Base-by-base conservation (phyloP, 2,888 invertebrate species). In the Agonum fuliginosum region DNA sequence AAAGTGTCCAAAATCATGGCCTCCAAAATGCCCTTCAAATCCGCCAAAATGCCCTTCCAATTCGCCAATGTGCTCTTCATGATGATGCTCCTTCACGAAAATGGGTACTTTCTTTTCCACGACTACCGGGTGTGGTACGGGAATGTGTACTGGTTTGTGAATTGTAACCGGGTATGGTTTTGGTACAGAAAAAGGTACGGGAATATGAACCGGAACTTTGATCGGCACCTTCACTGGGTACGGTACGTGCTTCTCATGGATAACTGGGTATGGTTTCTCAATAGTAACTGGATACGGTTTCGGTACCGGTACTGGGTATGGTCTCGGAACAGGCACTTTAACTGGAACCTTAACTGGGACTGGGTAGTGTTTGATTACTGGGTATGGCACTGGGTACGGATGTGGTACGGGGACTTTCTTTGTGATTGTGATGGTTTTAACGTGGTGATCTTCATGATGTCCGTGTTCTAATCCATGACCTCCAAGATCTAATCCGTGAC, bases 111-210 rank as follows among this genome's bases (percentile, higher is more conserved):
- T 89, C 81, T 89, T 88, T 78, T 90, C 89, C 0, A 92, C 89
- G 73, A 88, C 85, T 8, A 92, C 89, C 0, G 91, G 91, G 0
- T 90, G 89, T 0, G 91, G 90, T 1, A 91, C 90, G n/a, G 87
- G 86, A 37, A 88, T 88, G 77, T 89, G 90, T 1, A 91, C 90
- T 10, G 87, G 86, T 34, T 88, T 88, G 77, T 89, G 87, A 0
- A 91, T 88, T 51, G 89, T 88, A 4, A 91, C 91, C 17, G 91
- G 89, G 41, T 85, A 85, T 22, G 86, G 86, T 81, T 86, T 85
- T 14, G 85, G 85, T 27, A 85, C 83, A 10, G 82, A 81, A 41
- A 84, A 80, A 12, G 91, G 90, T n/a, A 89, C 88, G 0, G 89
- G 89, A 19, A 90, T 89, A 0, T 85, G 84, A 0, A 88, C 88